Base-by-base conservation (phyloP, 2,888 invertebrate genomes). In the Cephalotes varians region DNA sequence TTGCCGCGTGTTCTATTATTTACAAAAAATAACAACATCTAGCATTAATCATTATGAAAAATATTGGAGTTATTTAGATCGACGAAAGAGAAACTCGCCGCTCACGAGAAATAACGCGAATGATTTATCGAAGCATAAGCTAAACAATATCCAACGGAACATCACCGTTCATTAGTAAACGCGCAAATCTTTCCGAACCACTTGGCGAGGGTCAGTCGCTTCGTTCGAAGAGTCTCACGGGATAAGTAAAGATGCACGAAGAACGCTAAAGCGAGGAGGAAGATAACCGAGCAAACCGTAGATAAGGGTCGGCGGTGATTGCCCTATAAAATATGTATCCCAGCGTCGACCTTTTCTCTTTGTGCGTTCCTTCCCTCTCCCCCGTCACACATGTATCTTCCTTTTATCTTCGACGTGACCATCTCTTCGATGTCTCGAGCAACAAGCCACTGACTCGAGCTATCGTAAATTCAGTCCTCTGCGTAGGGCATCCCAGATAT, bases 241-340 rank as follows among this genome's bases (percentile, higher is more conserved):
- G 69, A 65, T 60, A 64, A 51, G 34, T 67, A 62, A 85, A 85
- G 73, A 58, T 51, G 51, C 40, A 62, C 15, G 10, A 81, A 54
- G 74, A 72, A 40, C 49, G 84, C 64, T 73, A 84, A 83, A 81
- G 62, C 77, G 74, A 87, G 64, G 10, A 10, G 44, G 65, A 77
- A 87, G 64, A 84, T 87, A 85, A 80, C 92, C 93, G 92, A 92
- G 91, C 92, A 93, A 94, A 93, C 93, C 90, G 92, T 90, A 93
- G 93, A 94, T 94, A 94, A 94, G 93, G 91, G 93, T 92, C 87
- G 88, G 91, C 90, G 92, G 93, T 93, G 93, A 94, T 94, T 94
- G 93, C 92, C 88, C 93, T 91, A 92, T 94, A 93, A 94, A 94
- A 93, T 93, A 94, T 94, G 94, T 94, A 94, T 93, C 91, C 88